A percentile compares a stretch with the other conserved stretches of the same genome.
These are phyloP conservation scores for Hylaeus volcanicus DNA, from an alignment of 1,140 invertebrate genomes.

Conservation along the genomic window DNA sequence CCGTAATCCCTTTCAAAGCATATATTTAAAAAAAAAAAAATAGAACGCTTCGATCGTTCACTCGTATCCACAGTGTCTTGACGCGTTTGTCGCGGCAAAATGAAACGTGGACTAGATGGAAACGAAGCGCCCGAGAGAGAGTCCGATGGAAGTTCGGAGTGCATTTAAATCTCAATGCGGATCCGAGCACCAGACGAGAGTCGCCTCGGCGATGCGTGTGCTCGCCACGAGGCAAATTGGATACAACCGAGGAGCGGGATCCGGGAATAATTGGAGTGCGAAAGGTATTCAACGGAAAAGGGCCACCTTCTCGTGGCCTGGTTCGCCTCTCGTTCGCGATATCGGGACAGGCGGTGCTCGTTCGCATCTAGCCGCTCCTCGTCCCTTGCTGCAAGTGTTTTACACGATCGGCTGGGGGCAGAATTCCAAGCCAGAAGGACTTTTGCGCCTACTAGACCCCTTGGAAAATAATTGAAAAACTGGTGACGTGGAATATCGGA, in stretches of 20 bases:
- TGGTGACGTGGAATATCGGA: no score
- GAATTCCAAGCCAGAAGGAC: no score
- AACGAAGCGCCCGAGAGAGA: no score
- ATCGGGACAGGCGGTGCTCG: not conserved
- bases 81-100: not conserved
- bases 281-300: slow-evolving; percentile 1
- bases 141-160: not conserved
- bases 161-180: not conserved
- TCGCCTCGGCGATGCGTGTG: not conserved
- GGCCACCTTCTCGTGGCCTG: not conserved
- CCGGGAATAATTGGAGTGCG: slow-evolving; percentile 1
- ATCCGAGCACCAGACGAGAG: not conserved
- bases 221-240: not conserved
- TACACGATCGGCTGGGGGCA: not conserved
- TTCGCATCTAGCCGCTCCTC: not conserved
- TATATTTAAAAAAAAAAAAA: no score
- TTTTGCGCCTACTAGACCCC: no score
- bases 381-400: not conserved
- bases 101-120: not conserved
- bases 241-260: not conserved
- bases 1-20: no score
- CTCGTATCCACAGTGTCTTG: not conserved
- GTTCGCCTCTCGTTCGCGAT: not conserved
- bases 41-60: no score
- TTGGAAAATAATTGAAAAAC: no score